Evolutionary conservation across 2,113 vertebrate genomes (phyloP).

Genomic region (Chitala chitala): DNA sequence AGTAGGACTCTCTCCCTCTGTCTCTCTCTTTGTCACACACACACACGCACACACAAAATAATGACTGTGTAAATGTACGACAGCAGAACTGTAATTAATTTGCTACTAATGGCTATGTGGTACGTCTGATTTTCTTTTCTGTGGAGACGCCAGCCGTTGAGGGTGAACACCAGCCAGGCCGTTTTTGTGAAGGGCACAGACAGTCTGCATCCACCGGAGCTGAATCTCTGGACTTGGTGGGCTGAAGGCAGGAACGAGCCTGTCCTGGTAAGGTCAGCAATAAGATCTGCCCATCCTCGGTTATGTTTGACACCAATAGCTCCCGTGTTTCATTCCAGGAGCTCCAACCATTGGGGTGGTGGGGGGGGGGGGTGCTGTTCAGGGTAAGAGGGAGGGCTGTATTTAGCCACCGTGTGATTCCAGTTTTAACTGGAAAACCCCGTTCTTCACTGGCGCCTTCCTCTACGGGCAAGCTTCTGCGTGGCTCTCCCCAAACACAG

Average conservation of each 20-base stretch:
- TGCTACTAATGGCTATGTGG: slow-evolving; percentile 49
- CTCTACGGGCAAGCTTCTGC: slow-evolving; percentile 35
- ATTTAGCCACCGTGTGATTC: slow-evolving; percentile 30
- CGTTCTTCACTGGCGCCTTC: slow-evolving; percentile 43
- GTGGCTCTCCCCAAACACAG: slow-evolving; percentile 38
- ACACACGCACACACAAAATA: neutral
- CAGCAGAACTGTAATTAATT: slow-evolving; percentile 44
- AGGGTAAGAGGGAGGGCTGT: slow-evolving; percentile 15
- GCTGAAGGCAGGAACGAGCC: slow-evolving; percentile 6
- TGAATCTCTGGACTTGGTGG: neutral
- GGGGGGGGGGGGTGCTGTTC: neutral
- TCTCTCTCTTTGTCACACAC: too few species aligned
- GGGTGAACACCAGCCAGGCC: slow-evolving; percentile 32
- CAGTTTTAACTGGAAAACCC: slow-evolving; percentile 42
- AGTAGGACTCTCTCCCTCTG: too few species aligned
- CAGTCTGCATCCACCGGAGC: slow-evolving; percentile 36
- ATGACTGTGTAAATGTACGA: slow-evolving; percentile 29
- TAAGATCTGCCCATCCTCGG: neutral
- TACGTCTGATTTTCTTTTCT: slow-evolving; percentile 50
- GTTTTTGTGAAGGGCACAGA: slow-evolving; percentile 39
- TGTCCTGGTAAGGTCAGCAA: neutral
- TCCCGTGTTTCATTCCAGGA: neutral
- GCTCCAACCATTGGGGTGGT: too few species aligned
- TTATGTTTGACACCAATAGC: neutral
- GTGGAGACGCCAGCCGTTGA: slow-evolving; percentile 48